Conservation (phyloP, 2,113 vertebrate genomes). For the Melanerpes aurifrons region DNA sequence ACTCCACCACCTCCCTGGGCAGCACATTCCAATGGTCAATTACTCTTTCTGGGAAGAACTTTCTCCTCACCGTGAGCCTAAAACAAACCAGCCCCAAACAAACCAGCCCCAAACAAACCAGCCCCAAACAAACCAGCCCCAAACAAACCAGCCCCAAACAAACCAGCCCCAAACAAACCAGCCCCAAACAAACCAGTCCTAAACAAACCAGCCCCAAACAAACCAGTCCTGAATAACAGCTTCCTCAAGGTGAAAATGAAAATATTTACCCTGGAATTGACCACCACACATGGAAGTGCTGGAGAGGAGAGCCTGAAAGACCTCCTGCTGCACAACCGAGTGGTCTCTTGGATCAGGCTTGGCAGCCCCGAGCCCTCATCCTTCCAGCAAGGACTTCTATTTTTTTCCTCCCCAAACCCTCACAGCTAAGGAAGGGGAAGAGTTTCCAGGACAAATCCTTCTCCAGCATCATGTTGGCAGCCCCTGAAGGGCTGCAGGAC, state of each 20-base stretch:
- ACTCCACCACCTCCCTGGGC: too few relatives aligned
- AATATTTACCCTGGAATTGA: neutral
- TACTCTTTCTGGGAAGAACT: too few relatives aligned
- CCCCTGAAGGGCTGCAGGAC: neutral
- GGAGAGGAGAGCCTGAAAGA: neutral
- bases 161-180: neutral
- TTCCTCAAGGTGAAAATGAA: neutral
- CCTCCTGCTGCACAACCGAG: rapidly evolving
- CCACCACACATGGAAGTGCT: rapidly evolving
- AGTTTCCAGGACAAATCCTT: neutral
- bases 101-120: neutral
- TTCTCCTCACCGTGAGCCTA: neutral
- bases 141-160: neutral
- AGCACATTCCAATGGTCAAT: too few relatives aligned
- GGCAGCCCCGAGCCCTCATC: neutral
- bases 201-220: too few relatives aligned
- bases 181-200: neutral
- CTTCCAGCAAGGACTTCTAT: neutral
- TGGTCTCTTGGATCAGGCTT: neutral
- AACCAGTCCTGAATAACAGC: too few relatives aligned
- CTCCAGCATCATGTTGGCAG: neutral
- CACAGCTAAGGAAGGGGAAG: neutral
- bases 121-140: neutral
- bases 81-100: neutral
- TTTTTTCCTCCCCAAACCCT: neutral